These are phyloP conservation scores for Pseudocheirus occidentalis DNA, from an alignment of 2,797 vertebrate species.

Conservation along the genomic window DNA sequence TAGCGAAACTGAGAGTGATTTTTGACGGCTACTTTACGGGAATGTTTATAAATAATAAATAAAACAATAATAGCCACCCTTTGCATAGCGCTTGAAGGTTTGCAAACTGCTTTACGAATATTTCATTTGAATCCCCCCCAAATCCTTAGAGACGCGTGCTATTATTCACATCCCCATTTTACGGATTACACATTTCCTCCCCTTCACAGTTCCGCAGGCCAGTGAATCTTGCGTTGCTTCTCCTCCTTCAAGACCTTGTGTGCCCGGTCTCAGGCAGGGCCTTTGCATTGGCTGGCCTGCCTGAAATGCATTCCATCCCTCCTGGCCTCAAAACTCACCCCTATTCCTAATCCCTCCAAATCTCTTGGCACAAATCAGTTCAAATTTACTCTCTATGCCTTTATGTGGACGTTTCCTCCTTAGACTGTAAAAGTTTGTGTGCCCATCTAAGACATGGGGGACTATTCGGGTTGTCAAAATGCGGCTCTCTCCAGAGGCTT, in stretches of 20 bases:
- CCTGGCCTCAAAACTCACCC: background rate
- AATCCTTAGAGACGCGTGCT: background rate
- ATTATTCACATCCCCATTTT: background rate
- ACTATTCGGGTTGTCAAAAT: background rate
- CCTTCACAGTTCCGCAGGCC: background rate
- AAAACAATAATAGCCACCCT: background rate
- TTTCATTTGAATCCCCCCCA: background rate
- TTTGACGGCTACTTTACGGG: background rate
- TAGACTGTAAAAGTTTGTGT: background rate
- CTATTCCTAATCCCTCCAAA: background rate
- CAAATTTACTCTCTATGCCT: background rate
- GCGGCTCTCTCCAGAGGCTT: background rate
- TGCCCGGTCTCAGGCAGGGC: no score
- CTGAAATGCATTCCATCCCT: background rate
- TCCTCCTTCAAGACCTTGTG: background rate
- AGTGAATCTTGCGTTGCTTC: background rate
- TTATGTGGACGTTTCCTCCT: background rate
- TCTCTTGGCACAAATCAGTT: background rate
- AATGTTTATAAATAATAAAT: background rate
- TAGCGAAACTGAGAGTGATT: background rate
- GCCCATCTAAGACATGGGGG: background rate
- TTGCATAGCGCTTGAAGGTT: background rate
- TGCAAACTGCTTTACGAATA: background rate
- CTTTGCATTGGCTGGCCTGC: background rate
- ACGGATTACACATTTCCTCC: background rate